Evolutionary conservation across 2,797 vertebrate genomes (phyloP), one percentile per base, ranked within the genome.

Genomic region (Varecia variegata): DNA sequence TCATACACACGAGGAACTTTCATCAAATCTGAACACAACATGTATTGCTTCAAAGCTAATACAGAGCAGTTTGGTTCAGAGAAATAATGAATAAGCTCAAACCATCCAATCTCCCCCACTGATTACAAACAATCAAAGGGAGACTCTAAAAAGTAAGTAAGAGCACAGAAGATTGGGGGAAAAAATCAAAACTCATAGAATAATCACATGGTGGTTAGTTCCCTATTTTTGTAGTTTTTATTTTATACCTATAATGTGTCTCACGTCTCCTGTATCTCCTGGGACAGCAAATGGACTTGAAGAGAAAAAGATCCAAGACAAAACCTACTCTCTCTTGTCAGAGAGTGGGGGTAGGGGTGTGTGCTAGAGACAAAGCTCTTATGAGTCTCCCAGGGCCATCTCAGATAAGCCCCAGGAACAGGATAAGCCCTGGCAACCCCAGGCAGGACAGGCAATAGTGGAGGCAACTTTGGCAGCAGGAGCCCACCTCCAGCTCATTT

Each of bases 141-240:
- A 27, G 52, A 20, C 1, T n/a, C 43, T 14, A 23, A 50, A 32
- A 58, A 32, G 40, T 20, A 20, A 82, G 10, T 35, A 54, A 60
- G 38, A 32, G 3, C 25, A 50, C 43, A 9, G 3, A 32, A 35
- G 32, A 45, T 11, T 38, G n/a, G 6, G 68, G 6, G 45, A 14
- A 14, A 17, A 77, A 30, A 3, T 10, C 2, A 43, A 54, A 32
- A 76, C 32, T 10, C 32, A 43, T 25, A 32, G 67, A n/a, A 62
- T 14, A 23, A n/a, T 14, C 30, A 40, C 0, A 2, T 0, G 15
- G 27, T 3, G 30, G 2, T 1, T 4, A 56, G 45, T 21, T 21
- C 65, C 50, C 65, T 35, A 12, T 2, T 52, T 56, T 38, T 32
- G 15, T 38, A 73, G 56, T 35, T 74, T 43, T 76, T 50, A 18